These are phyloP conservation scores for Gymnarchus niloticus DNA, from an alignment of 2,113 vertebrate genomes.

Conservation along the genomic window DNA sequence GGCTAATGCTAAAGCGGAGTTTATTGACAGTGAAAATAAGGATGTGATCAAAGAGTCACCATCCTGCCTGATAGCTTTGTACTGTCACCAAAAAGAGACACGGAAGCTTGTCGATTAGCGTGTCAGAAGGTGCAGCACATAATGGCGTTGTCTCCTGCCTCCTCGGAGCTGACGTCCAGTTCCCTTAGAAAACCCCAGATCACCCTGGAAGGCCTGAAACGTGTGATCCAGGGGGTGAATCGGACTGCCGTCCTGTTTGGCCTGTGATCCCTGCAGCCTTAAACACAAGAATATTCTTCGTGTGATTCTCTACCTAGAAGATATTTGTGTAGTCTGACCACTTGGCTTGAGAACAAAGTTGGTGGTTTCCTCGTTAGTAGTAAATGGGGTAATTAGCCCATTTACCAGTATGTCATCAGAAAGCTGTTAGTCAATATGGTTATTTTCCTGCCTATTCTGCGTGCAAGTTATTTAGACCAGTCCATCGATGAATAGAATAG, in stretches of 20 bases:
- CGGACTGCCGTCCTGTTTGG: not conserved
- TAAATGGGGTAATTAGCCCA: too few relatives aligned
- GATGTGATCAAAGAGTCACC: not conserved
- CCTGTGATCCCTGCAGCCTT: too few relatives aligned
- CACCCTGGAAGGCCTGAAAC: not conserved
- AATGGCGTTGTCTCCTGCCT: not conserved
- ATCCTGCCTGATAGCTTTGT: not conserved
- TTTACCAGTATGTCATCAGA: not conserved
- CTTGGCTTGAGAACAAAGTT: not conserved
- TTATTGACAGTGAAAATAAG: constrained; percentile 1
- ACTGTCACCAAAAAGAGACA: not conserved
- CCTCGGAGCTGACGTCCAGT: not conserved
- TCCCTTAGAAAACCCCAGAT: not conserved
- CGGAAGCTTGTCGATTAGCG: not conserved
- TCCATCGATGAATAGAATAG: too few relatives aligned
- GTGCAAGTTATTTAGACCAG: too few relatives aligned
- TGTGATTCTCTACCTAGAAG: not conserved
- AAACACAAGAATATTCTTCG: not conserved
- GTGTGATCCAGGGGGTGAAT: not conserved
- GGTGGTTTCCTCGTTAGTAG: not conserved
- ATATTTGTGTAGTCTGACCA: not conserved
- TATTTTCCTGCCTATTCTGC: not conserved
- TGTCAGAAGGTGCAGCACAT: not conserved
- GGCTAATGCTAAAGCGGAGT: not conserved
- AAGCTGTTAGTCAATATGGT: not conserved